phyloP scores from a whole-genome alignment of 2,797 vertebrate genomes.

The Pristis pectinata region DNA sequence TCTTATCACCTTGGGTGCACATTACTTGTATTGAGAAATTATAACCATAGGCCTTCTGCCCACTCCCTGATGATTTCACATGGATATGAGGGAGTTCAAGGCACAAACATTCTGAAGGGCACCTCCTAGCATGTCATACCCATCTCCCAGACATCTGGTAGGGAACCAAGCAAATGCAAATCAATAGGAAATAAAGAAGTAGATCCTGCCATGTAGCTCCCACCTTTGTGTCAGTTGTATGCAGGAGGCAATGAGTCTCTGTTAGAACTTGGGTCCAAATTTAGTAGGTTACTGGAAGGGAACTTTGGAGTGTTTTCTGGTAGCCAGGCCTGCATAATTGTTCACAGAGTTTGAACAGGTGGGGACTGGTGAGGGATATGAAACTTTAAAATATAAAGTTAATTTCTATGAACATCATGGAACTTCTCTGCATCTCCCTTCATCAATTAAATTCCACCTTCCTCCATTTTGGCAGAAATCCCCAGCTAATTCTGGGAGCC shows the following conservation, averaged over 20 bases:
- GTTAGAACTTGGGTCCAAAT: not conserved
- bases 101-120: not conserved
- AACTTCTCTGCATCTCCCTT: not conserved
- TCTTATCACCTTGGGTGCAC: too few relatives aligned
- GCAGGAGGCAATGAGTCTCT: not conserved
- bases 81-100: not conserved
- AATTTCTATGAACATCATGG: not conserved
- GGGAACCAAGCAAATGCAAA: not conserved
- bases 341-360: not conserved
- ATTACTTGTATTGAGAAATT: not conserved
- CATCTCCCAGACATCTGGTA: not conserved
- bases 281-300: not conserved
- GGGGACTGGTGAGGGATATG: not conserved
- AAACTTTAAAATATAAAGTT: not conserved
- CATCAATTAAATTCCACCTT: not conserved
- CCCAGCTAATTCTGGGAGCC: not conserved
- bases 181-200: not conserved
- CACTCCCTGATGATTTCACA: not conserved
- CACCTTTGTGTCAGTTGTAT: not conserved
- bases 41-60: not conserved
- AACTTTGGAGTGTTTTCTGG: not conserved
- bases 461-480: not conserved
- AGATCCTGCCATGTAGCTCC: not conserved
- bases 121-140: too few relatives aligned
- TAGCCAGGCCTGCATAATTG: not conserved